phyloP scores from a whole-genome alignment of 1,140 invertebrate species.

The Drosophila lacertosa region DNA sequence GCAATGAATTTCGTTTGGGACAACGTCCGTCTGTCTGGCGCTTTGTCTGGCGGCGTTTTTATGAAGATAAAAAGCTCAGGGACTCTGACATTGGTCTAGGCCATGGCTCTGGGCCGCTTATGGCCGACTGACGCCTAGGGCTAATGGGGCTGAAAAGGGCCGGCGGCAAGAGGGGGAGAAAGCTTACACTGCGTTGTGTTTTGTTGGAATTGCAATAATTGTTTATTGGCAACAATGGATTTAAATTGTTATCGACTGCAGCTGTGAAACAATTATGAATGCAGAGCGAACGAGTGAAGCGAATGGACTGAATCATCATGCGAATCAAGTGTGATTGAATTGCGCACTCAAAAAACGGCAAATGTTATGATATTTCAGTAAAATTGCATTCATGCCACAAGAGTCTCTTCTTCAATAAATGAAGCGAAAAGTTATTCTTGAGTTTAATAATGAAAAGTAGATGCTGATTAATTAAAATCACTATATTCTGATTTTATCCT shows the following conservation, averaged over 20 bases:
- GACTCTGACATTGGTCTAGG: slow-evolving; percentile 49
- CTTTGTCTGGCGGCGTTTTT: slow-evolving; percentile 61
- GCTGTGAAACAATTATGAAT: slow-evolving; percentile 70
- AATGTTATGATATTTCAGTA: slow-evolving; percentile 1
- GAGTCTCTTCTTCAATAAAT: no score
- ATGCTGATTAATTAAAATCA: no score
- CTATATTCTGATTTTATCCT: no score
- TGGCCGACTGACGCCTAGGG: slow-evolving; percentile 49
- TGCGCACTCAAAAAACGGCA: slow-evolving; percentile 9
- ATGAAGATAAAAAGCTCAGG: slow-evolving; percentile 81
- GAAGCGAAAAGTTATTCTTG: no score
- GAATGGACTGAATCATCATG: slow-evolving; percentile 25
- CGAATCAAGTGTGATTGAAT: slow-evolving; percentile 45
- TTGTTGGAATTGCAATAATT: slow-evolving; percentile 69
- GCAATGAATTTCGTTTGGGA: slow-evolving; percentile 66
- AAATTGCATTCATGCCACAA: background rate
- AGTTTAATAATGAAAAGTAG: no score
- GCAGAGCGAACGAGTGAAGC: slow-evolving; percentile 8
- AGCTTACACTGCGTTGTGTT: slow-evolving; percentile 27
- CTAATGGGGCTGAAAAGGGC: slow-evolving; percentile 56
- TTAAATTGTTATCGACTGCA: slow-evolving; percentile 74
- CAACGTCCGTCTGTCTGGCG: slow-evolving; percentile 11
- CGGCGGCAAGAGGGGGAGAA: background rate
- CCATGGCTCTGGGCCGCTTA: slow-evolving; percentile 47
- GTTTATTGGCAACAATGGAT: slow-evolving; percentile 78